These are phyloP conservation scores for Sminthurinus signatus DNA, from an alignment of 1,140 invertebrate genomes.

Conservation along the genomic window DNA sequence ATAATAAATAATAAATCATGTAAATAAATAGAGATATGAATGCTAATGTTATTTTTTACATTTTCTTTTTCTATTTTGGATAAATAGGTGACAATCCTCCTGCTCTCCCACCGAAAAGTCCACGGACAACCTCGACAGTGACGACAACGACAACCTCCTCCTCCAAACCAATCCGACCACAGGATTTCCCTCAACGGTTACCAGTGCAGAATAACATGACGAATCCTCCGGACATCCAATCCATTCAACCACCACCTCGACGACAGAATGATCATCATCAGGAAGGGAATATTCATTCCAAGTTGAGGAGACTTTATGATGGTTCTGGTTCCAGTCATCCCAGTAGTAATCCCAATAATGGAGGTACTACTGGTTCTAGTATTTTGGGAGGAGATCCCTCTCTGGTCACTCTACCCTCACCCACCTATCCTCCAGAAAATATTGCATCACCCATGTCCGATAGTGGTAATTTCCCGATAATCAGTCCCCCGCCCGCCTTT, in stretches of 20 bases:
- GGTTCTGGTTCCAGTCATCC: too few relatives aligned
- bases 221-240: neutral
- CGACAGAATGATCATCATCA: conserved; percentile 46
- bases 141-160: too few relatives aligned
- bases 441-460: conserved; percentile 40
- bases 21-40: too few relatives aligned
- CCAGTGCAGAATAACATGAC: conserved; percentile 15
- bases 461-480: conserved; percentile 36
- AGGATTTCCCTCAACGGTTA: conserved; percentile 39
- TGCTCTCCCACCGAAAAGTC: conserved; percentile 52
- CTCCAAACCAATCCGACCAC: conserved; percentile 34
- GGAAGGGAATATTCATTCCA: conserved; percentile 61
- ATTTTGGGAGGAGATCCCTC: neutral
- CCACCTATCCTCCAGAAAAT: conserved; percentile 36
- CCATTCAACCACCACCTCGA: conserved; percentile 28
- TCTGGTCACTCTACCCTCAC: conserved; percentile 30
- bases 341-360: too few relatives aligned
- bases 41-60: conserved; percentile 1
- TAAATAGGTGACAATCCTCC: conserved; percentile 47
- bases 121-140: conserved; percentile 46
- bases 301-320: conserved; percentile 62
- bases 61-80: neutral
- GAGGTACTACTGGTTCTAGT: neutral
- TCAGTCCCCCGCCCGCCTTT: conserved; percentile 39
- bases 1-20: too few relatives aligned